These are phyloP conservation scores for Drosophila ficusphila DNA, from an alignment of 1,140 invertebrate genomes.

Conservation along the genomic window DNA sequence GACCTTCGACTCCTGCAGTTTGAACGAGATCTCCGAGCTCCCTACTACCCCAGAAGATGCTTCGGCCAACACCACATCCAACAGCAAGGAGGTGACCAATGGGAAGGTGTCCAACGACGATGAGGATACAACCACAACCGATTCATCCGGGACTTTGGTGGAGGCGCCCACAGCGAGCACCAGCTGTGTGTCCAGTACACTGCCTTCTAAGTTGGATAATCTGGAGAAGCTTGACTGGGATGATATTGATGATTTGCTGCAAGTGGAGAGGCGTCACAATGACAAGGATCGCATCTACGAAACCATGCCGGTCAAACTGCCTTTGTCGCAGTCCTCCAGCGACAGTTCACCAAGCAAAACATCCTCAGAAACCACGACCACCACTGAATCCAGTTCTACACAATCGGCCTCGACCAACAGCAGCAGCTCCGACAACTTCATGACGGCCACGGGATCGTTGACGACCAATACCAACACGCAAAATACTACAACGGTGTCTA, in stretches of 20 bases:
- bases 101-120: slow-evolving; percentile 53
- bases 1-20: slow-evolving; percentile 81
- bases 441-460: slow-evolving; percentile 75
- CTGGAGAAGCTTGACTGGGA: slow-evolving; percentile 88
- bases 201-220: slow-evolving; percentile 89
- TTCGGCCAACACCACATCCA: slow-evolving; percentile 86
- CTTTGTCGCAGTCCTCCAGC: slow-evolving; percentile 85
- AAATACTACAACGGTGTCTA: slow-evolving; percentile 62
- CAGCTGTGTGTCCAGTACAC: slow-evolving; percentile 86
- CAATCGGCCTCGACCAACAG: slow-evolving; percentile 46
- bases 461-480: slow-evolving; percentile 71
- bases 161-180: slow-evolving; percentile 81
- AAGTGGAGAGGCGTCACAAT: slow-evolving; percentile 88
- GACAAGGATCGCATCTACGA: slow-evolving; percentile 89
- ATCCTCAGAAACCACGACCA: slow-evolving; percentile 56
- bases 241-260: slow-evolving; percentile 89
- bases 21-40: slow-evolving; percentile 75
- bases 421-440: slow-evolving; percentile 73
- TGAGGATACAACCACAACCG: slow-evolving; percentile 68
- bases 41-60: slow-evolving; percentile 81
- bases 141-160: slow-evolving; percentile 60
- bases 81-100: slow-evolving; percentile 84
- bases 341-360: slow-evolving; percentile 78
- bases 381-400: slow-evolving; percentile 47
- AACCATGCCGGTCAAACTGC: slow-evolving; percentile 89